Percentiles rank a stretch among this genome's conserved stretches.
Evolutionary conservation across 1,140 invertebrate genomes (phyloP).

Genomic region (Bacillus rossius): DNA sequence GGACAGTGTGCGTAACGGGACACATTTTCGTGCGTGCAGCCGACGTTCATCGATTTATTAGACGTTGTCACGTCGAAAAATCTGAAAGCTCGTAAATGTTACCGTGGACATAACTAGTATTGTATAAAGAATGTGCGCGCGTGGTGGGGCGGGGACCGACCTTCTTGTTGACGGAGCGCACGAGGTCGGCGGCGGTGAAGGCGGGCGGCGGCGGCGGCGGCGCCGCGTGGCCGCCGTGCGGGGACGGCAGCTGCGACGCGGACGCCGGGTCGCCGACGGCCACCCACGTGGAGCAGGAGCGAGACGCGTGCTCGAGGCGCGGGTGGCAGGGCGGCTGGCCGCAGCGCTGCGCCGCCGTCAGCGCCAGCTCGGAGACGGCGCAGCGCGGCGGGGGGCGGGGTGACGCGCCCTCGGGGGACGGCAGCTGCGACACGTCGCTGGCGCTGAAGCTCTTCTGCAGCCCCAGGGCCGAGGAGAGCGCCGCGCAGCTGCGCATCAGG

Average conservation of each 20-base stretch:
- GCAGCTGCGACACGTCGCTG: slow-evolving; percentile 55
- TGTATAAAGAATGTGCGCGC: no score
- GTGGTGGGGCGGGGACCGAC: no score
- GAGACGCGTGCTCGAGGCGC: slow-evolving; percentile 60
- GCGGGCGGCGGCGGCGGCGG: slow-evolving; percentile 41
- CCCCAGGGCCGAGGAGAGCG: slow-evolving; percentile 68
- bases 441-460: slow-evolving; percentile 77
- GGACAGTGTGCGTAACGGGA: no score
- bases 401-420: slow-evolving; percentile 22
- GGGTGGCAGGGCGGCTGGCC: slow-evolving; percentile 51
- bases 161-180: slow-evolving; percentile 77
- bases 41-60: no score
- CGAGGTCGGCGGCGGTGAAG: slow-evolving; percentile 65
- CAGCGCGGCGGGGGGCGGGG: slow-evolving; percentile 31
- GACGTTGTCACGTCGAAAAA: no score
- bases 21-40: no score
- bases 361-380: slow-evolving; percentile 58
- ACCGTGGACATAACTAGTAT: no score
- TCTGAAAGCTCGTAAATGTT: no score
- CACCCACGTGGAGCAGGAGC: slow-evolving; percentile 83
- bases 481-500: slow-evolving; percentile 69
- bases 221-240: slow-evolving; percentile 53
- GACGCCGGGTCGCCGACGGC: slow-evolving; percentile 67
- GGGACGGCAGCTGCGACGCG: slow-evolving; percentile 65
- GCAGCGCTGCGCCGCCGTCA: slow-evolving; percentile 54